These are phyloP conservation scores for Agapornis roseicollis DNA, from an alignment of 2,113 vertebrate genomes.

Conservation along the genomic window DNA sequence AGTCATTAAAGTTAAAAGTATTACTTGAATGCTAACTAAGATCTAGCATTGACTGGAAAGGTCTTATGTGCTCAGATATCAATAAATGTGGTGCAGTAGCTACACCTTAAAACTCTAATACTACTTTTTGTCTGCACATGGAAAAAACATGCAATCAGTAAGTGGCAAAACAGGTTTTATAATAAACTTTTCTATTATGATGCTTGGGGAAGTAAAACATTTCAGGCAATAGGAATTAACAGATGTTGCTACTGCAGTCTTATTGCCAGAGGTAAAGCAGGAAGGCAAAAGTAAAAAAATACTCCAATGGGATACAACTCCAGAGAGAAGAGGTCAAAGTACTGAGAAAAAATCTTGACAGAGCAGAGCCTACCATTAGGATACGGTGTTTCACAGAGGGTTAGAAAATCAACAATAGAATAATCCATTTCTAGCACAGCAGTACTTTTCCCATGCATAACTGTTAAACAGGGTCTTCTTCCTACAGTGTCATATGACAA, in stretches of 20 bases:
- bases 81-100: not conserved
- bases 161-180: not conserved
- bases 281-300: not conserved
- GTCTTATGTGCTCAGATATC: not conserved
- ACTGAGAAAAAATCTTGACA: not conserved
- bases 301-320: not conserved
- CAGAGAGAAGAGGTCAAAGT: not conserved
- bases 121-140: not conserved
- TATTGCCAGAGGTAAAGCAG: not conserved
- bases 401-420: slow-evolving; percentile 97
- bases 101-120: not conserved
- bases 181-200: not conserved
- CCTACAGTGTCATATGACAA: slow-evolving; percentile 97
- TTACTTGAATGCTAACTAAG: not conserved
- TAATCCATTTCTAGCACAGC: slow-evolving; percentile 99
- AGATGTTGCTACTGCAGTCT: not conserved
- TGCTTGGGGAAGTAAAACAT: not conserved
- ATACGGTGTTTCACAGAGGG: slow-evolving; percentile 97
- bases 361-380: slow-evolving; percentile 83
- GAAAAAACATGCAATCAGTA: not conserved
- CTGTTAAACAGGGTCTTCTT: slow-evolving; percentile 94
- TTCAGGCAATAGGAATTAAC: not conserved
- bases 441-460: slow-evolving; percentile 98
- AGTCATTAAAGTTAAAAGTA: not conserved
- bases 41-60: not conserved